Base-by-base conservation (phyloP, 2,888 invertebrate genomes). In the Brenthis hecate region DNA sequence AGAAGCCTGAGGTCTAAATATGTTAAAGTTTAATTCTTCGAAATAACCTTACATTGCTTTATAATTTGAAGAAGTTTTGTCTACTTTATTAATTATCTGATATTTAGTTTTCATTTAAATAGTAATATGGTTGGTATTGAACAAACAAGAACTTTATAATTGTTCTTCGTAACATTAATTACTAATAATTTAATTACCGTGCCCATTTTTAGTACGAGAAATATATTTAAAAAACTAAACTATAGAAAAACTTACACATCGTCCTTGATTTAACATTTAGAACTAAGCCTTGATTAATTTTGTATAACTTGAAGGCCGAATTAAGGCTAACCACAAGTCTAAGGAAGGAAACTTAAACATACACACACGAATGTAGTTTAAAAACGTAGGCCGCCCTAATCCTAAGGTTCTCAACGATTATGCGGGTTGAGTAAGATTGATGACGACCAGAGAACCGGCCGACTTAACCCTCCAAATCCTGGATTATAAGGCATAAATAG, bases 381-480 rank as follows among this genome's bases (percentile, higher is more conserved):
- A 90, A 89, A 90, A 87, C 84, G 78, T 81, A 82, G 85, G 84
- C 82, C 83, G 79, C 75, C 69, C 75, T 88, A 89, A 89, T 87
- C 89, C 84, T 72, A 77, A 84, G 85, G 83, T 88, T 88, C 86
- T 85, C 86, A 84, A 85, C 88, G 89, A 89, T 91, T 88, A 91
- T 88, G 81, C 86, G 88, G 88, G 79, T 82, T 89, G 90, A 91
- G 87, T 85, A 89, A 91, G 91, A 91, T 91, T 89, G 91, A 91
- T 91, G 89, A 84, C 80, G 79, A 74, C 78, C 76, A 77, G 79
- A 74, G 78, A 80, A 78, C 78, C 78, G 77, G 76, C 81, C 80
- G 83, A 84, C 85, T 85, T 82, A 84, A 78, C 81, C 81, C 78
- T 71, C 76, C 71, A 80, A 85, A 85, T 84, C 87, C 86, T 60